phyloP scores from a whole-genome alignment of 2,888 invertebrate genomes.

The Cheilosia vernalis region DNA sequence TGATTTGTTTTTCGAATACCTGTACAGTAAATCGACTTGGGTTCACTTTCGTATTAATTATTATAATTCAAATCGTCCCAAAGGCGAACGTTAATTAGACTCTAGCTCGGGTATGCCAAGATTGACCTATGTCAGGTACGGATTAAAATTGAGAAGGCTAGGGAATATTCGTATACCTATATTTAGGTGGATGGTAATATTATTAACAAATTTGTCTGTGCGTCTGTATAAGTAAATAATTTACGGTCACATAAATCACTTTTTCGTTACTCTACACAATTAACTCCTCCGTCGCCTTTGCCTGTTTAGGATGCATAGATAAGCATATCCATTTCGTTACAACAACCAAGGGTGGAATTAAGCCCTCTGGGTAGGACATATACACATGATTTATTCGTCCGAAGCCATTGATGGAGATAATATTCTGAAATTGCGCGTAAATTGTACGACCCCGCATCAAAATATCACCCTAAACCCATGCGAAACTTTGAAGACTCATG shows the following conservation, averaged over 20 bases:
- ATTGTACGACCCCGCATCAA: neutral
- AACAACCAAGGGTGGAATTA: neutral
- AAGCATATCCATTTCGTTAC: neutral
- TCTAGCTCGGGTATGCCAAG: neutral
- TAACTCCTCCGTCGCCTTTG: conserved; percentile 31
- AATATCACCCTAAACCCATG: neutral
- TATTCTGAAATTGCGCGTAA: conserved; percentile 28
- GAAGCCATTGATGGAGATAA: conserved; percentile 33
- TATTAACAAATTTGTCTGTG: conserved; percentile 56
- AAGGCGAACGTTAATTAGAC: neutral
- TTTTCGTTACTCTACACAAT: conserved; percentile 26
- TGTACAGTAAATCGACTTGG: too few species aligned
- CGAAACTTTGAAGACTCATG: conserved; percentile 25
- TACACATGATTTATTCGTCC: conserved; percentile 47
- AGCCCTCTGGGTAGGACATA: conserved; percentile 36
- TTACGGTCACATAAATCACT: conserved; percentile 41
- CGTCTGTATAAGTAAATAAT: conserved; percentile 26
- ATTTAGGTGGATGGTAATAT: conserved; percentile 3
- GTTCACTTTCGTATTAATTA: too few species aligned
- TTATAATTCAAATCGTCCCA: too few species aligned
- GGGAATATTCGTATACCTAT: too few species aligned
- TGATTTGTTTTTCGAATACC: conserved; percentile 19
- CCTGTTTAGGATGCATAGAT: neutral
- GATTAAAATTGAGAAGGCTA: too few species aligned
- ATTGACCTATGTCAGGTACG: too few species aligned